These are phyloP conservation scores for Platycercus adscitus DNA, from an alignment of 2,113 vertebrate genomes.

Conservation along the genomic window DNA sequence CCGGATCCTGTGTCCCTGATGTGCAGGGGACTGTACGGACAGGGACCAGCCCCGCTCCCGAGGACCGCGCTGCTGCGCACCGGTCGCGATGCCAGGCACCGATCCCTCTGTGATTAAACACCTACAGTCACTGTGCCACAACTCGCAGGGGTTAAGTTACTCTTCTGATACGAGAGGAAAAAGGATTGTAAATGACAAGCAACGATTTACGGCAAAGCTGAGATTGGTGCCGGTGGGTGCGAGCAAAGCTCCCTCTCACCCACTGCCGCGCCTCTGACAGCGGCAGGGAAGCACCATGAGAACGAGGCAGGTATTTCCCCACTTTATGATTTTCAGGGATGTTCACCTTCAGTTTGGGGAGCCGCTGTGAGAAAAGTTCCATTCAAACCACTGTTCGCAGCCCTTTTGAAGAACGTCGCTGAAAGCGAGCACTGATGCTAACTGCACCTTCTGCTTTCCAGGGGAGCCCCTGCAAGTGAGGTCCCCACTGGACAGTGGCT, in stretches of 20 bases:
- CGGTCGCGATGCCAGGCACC: not conserved
- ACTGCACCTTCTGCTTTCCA: not conserved
- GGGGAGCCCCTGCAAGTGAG: not conserved
- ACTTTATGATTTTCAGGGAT: rapidly evolving
- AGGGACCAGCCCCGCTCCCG: not conserved
- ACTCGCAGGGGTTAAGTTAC: not conserved
- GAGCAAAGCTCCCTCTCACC: not conserved
- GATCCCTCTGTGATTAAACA: not conserved
- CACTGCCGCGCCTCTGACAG: not conserved
- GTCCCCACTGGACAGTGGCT: not conserved
- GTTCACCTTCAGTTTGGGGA: not conserved
- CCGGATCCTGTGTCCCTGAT: not conserved
- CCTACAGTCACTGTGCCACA: rapidly evolving
- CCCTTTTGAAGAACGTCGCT: not conserved
- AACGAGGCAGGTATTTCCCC: not conserved
- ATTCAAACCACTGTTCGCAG: rapidly evolving
- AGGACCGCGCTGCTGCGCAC: not conserved
- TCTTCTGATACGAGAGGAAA: not conserved
- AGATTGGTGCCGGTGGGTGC: rapidly evolving
- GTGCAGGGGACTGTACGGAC: not conserved
- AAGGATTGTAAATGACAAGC: not conserved
- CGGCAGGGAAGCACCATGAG: not conserved
- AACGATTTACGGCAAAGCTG: not conserved
- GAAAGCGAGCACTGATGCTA: not conserved
- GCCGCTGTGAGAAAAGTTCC: not conserved